Conservation (phyloP, 2,113 vertebrate genomes). For the Apaloderma vittatum region DNA sequence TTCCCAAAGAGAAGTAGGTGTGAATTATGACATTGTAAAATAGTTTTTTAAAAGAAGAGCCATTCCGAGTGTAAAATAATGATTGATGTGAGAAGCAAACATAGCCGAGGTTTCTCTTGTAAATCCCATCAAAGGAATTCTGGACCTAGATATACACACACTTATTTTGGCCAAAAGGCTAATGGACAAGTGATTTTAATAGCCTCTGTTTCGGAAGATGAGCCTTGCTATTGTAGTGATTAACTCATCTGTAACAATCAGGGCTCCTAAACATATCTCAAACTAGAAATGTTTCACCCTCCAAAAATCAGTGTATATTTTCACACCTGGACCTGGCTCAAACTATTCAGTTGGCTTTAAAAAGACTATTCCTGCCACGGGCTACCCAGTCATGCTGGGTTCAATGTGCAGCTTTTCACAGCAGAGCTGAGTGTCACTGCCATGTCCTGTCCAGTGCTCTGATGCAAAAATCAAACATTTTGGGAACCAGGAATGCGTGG, state of each 20-base stretch:
- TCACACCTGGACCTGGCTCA: background rate
- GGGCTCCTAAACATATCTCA: background rate
- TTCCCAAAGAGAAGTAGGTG: conserved; percentile 22
- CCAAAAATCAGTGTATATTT: background rate
- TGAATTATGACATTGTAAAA: conserved; percentile 40
- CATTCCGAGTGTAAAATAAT: background rate
- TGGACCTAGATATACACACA: background rate
- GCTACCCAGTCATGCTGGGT: background rate
- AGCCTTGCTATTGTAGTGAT: background rate
- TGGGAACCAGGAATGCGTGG: background rate
- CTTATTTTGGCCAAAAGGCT: background rate
- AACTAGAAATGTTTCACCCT: background rate
- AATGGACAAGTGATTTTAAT: background rate
- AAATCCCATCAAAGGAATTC: background rate
- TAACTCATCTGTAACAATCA: background rate
- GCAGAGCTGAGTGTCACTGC: background rate
- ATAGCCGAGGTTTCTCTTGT: background rate
- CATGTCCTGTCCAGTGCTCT: background rate
- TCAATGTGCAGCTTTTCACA: background rate
- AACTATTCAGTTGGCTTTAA: background rate
- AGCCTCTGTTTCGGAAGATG: background rate
- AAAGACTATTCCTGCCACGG: background rate
- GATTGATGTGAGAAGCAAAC: background rate
- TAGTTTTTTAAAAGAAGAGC: conserved; percentile 29
- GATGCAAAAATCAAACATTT: background rate